Conservation (phyloP, 2,797 vertebrate species). For the Delichon dasypus region DNA sequence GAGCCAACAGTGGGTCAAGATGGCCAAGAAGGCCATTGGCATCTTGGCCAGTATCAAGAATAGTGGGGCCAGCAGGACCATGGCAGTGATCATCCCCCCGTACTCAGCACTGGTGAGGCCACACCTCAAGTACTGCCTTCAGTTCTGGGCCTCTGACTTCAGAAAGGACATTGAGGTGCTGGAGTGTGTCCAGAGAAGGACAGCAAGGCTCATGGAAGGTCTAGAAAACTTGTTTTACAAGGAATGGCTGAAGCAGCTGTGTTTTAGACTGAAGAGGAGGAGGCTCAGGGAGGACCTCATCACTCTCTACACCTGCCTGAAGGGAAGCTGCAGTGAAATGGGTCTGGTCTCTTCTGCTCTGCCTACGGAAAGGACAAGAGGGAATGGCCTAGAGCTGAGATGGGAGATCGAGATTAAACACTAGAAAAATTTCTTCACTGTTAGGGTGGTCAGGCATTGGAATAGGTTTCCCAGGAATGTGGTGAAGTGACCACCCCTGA, state of each 20-base stretch:
- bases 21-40: not conserved
- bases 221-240: not conserved
- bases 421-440: not conserved
- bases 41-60: not conserved
- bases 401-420: not conserved
- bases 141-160: not conserved
- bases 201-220: not conserved
- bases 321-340: not conserved
- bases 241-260: not conserved
- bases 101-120: not conserved
- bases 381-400: not conserved
- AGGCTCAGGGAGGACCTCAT: not conserved
- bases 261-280: not conserved
- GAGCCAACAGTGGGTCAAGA: not conserved
- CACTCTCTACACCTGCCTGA: not conserved
- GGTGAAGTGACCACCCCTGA: not conserved
- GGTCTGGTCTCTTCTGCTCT: not conserved
- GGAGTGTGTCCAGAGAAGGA: accelerated
- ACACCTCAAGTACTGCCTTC: not conserved
- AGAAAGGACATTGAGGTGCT: not conserved
- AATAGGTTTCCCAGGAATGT: not conserved
- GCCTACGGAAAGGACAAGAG: not conserved
- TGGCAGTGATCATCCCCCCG: no score
- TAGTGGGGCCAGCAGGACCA: not conserved
- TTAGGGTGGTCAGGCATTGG: not conserved